These are phyloP conservation scores for Buphagus erythrorhynchus DNA, from an alignment of 2,797 vertebrate genomes.

Conservation along the genomic window DNA sequence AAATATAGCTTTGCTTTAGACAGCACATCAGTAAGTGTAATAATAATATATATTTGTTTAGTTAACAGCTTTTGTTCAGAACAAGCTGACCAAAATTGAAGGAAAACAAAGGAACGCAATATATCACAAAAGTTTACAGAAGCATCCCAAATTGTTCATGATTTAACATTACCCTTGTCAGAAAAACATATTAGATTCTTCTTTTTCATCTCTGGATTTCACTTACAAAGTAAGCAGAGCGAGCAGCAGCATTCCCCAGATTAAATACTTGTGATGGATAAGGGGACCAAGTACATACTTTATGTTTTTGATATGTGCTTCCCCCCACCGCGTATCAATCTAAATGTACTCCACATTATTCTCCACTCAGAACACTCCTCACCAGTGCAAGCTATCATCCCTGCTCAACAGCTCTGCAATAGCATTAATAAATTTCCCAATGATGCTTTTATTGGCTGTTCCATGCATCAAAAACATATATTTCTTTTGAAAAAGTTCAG, in stretches of 20 bases:
- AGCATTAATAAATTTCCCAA: slow-evolving; percentile 71
- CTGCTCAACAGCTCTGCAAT: slow-evolving; percentile 39
- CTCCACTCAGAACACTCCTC: slow-evolving; percentile 61
- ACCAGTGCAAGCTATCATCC: slow-evolving; percentile 19
- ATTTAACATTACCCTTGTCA: slow-evolving; percentile 68
- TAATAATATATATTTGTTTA: slow-evolving; percentile 50
- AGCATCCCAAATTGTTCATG: slow-evolving; percentile 63
- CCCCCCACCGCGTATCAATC: slow-evolving; percentile 55
- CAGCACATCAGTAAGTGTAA: slow-evolving; percentile 22
- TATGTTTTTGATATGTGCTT: slow-evolving; percentile 59
- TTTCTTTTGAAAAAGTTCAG: slow-evolving; percentile 31
- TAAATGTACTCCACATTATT: slow-evolving; percentile 58
- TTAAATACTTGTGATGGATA: slow-evolving; percentile 74
- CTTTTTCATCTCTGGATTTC: slow-evolving; percentile 71
- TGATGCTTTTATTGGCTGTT: slow-evolving; percentile 68
- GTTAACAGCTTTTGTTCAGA: slow-evolving; percentile 59
- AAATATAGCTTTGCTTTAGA: slow-evolving; percentile 59
- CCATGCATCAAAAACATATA: slow-evolving; percentile 55
- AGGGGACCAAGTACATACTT: slow-evolving; percentile 64
- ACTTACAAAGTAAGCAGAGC: slow-evolving; percentile 65
- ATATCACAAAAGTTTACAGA: slow-evolving; percentile 67
- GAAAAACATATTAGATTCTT: slow-evolving; percentile 62
- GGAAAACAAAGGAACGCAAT: slow-evolving; percentile 38
- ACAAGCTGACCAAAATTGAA: slow-evolving; percentile 66
- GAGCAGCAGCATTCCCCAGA: slow-evolving; percentile 47